A percentile compares a stretch with the other conserved stretches of the same genome.
phyloP scores from a whole-genome alignment of 2,888 invertebrate genomes.

The Brachylomia viminalis region DNA sequence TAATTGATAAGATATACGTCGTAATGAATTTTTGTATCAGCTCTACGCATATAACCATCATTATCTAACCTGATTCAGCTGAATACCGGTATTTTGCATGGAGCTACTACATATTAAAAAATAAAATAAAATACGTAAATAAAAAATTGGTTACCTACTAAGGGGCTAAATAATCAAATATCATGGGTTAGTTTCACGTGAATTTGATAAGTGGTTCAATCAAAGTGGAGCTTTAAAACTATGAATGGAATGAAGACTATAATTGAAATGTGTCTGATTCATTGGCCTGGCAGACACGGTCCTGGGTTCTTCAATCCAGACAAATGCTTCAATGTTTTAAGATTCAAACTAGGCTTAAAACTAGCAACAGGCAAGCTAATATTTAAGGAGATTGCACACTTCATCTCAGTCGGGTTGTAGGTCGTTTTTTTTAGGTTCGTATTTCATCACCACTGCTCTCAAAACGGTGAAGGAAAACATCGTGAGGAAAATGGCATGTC shows the following conservation, averaged over 20 bases:
- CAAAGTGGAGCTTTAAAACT: background rate
- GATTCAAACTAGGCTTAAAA: background rate
- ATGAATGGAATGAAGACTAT: background rate
- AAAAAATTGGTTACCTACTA: no score
- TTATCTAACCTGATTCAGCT: background rate
- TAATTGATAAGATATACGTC: background rate
- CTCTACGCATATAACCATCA: background rate
- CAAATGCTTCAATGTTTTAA: background rate
- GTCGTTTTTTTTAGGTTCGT: no score
- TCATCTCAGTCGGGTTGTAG: no score
- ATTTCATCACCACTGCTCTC: no score
- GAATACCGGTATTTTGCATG: background rate
- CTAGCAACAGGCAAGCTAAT: background rate
- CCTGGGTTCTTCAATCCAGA: background rate
- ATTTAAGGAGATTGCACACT: background rate
- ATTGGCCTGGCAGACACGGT: background rate
- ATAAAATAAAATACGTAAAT: no score
- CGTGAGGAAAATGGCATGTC: no score
- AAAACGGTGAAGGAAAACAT: no score
- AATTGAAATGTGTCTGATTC: background rate
- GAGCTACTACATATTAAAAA: no score
- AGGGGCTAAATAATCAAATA: no score
- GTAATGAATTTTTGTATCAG: background rate
- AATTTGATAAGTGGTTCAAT: no score
- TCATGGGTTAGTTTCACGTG: no score